phyloP scores from a whole-genome alignment of 2,888 invertebrate genomes.

The Protodeltote pygarga region DNA sequence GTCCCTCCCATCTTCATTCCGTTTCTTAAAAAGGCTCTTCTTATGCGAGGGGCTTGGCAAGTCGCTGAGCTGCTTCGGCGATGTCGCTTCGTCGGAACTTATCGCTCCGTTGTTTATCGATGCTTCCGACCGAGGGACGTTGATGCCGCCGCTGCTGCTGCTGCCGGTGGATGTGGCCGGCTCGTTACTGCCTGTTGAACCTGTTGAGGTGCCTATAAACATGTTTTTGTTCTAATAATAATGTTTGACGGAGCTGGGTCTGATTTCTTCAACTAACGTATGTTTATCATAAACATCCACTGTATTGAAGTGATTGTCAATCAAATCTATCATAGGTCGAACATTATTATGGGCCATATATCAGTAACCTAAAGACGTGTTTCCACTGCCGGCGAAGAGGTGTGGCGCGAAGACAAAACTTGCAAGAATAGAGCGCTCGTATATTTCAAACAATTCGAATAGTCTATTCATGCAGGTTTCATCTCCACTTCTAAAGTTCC shows the following conservation, averaged over 20 bases:
- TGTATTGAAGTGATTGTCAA: too few species aligned
- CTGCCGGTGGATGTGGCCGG: conserved; percentile 32
- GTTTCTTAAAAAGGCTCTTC: conserved; percentile 94
- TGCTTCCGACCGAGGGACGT: conserved; percentile 16
- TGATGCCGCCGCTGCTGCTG: conserved; percentile 7
- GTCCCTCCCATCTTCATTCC: conserved; percentile 96
- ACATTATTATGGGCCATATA: too few species aligned
- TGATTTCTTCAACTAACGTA: conserved; percentile 24
- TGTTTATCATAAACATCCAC: too few species aligned
- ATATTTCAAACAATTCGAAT: too few species aligned
- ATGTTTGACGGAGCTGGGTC: conserved; percentile 4
- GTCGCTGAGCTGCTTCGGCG: conserved; percentile 56
- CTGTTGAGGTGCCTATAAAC: conserved; percentile 73
- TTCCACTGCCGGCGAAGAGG: too few species aligned
- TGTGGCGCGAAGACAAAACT: too few species aligned
- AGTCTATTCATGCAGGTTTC: too few species aligned
- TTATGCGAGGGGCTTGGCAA: conserved; percentile 90
- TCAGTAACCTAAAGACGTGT: too few species aligned
- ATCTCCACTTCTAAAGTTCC: too few species aligned
- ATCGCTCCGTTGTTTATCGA: conserved; percentile 21
- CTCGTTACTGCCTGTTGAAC: conserved; percentile 70
- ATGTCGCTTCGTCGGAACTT: conserved; percentile 29
- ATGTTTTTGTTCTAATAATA: not conserved
- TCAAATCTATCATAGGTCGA: too few species aligned
- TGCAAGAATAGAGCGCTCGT: too few species aligned